Conservation (phyloP, 2,797 vertebrate genomes). For the Nyctibius grandis region DNA sequence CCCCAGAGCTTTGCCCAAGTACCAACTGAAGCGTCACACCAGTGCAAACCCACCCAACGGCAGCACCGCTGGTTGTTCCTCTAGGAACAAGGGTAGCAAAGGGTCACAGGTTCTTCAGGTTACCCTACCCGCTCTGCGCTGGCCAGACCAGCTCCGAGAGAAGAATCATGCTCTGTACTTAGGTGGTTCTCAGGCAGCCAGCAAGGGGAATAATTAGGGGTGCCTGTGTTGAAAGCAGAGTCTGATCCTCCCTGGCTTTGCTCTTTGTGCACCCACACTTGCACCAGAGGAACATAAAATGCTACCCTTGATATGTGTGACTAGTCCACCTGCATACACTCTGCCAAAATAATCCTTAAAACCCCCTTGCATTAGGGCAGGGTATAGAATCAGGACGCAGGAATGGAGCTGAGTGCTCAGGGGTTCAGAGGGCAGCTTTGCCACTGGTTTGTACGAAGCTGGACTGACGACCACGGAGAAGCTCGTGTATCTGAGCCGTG, state of each 20-base stretch:
- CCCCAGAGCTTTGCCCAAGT: background rate
- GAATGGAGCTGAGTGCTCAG: background rate
- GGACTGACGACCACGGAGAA: background rate
- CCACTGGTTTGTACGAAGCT: background rate
- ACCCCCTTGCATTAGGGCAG: background rate
- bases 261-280: background rate
- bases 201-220: background rate
- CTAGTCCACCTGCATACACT: background rate
- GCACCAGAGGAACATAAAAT: background rate
- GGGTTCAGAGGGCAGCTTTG: background rate
- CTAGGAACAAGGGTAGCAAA: background rate
- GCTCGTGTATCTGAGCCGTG: background rate
- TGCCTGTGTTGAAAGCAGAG: background rate
- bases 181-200: background rate
- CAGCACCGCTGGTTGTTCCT: background rate
- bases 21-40: background rate
- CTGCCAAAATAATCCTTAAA: background rate
- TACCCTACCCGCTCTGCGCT: background rate
- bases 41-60: fast-evolving
- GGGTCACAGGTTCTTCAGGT: background rate
- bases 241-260: background rate
- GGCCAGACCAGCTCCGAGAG: background rate
- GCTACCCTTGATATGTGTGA: fast-evolving
- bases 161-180: background rate
- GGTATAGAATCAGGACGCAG: background rate